Evolutionary conservation across 1,140 invertebrate genomes (phyloP).

Genomic region (Lepidostoma basale): DNA sequence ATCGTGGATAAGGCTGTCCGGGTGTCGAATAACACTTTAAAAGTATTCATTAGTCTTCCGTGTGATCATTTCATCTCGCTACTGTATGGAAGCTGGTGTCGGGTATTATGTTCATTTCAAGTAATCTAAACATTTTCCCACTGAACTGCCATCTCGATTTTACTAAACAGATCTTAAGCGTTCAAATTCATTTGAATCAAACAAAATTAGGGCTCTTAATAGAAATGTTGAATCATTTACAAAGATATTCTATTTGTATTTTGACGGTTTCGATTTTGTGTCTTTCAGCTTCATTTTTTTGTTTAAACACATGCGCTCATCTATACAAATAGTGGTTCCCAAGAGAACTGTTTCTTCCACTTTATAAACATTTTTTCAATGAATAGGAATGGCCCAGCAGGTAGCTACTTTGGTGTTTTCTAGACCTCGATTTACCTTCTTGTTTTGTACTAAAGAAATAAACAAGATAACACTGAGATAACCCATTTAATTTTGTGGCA

Average conservation of each 20-base stretch:
- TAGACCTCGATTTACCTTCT: slow-evolving; percentile 27
- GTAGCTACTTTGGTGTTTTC: slow-evolving; percentile 17
- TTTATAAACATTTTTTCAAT: slow-evolving; percentile 30
- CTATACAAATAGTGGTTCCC: slow-evolving; percentile 29
- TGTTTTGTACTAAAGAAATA: slow-evolving; percentile 33
- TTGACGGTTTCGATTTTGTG: background rate
- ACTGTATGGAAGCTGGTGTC: slow-evolving; percentile 4
- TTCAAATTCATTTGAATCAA: background rate
- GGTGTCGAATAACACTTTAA: slow-evolving; percentile 13
- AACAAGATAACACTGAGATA: slow-evolving; percentile 29
- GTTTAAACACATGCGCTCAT: background rate
- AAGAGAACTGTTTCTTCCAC: slow-evolving; percentile 31
- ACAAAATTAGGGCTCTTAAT: background rate
- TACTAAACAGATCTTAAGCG: background rate
- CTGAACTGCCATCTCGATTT: background rate
- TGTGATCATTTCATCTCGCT: slow-evolving; percentile 3
- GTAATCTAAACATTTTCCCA: background rate
- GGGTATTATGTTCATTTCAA: background rate
- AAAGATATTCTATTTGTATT: background rate
- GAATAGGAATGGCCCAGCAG: slow-evolving; percentile 28
- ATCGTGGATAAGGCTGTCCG: background rate
- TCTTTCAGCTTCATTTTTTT: background rate
- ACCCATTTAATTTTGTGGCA: slow-evolving; percentile 9
- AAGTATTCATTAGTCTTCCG: slow-evolving; percentile 28
- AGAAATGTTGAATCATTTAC: background rate